phyloP scores from a whole-genome alignment of 2,797 vertebrate genomes.

The Acestrorhynchus altus region DNA sequence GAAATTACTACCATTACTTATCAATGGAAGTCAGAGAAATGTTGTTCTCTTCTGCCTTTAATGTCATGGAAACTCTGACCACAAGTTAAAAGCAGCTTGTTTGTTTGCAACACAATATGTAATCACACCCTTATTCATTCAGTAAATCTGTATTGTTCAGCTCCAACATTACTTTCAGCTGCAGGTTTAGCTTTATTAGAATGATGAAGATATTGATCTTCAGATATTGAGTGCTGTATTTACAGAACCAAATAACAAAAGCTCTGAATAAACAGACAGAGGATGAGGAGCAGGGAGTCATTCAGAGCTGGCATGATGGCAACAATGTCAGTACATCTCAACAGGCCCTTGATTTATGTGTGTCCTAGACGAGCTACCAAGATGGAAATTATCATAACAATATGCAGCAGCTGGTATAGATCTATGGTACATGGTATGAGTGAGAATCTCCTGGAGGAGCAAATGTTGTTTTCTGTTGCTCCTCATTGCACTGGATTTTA shows the following conservation, averaged over 20 bases:
- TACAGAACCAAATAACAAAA: constrained; percentile 61
- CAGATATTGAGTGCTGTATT: constrained; percentile 56
- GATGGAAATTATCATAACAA: constrained; percentile 30
- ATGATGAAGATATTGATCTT: constrained; percentile 60
- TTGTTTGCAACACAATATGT: neutral
- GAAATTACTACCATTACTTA: neutral
- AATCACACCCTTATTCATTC: neutral
- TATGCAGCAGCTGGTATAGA: constrained; percentile 4
- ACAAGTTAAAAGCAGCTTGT: neutral
- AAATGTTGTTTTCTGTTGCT: neutral
- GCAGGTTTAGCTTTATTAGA: constrained; percentile 52
- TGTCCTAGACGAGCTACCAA: constrained; percentile 29
- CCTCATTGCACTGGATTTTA: constrained; percentile 19
- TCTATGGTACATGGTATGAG: constrained; percentile 6
- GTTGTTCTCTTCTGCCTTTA: neutral
- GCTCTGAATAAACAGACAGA: constrained; percentile 51
- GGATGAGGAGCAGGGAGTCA: constrained; percentile 38
- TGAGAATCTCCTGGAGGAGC: constrained; percentile 9
- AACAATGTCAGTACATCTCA: constrained; percentile 56
- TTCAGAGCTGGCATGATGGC: constrained; percentile 52
- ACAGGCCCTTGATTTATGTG: constrained; percentile 16
- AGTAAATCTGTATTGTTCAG: constrained; percentile 12
- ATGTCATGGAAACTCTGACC: neutral
- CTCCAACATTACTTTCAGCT: constrained; percentile 15
- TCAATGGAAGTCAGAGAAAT: neutral